phyloP scores from a whole-genome alignment of 2,888 invertebrate genomes.

The Tortricodes alternella region DNA sequence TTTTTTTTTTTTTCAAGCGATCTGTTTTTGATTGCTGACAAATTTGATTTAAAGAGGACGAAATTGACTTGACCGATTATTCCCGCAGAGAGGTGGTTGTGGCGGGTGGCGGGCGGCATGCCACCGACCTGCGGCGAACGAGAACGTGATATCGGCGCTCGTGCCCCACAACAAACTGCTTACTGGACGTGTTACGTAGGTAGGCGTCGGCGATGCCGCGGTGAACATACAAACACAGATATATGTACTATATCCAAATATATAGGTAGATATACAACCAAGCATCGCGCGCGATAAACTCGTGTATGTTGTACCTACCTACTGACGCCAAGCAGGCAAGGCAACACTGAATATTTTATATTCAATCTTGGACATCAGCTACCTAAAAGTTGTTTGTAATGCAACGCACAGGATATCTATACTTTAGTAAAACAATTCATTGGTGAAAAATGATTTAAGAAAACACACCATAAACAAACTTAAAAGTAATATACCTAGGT shows the following conservation, averaged over 20 bases:
- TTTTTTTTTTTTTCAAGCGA: background rate
- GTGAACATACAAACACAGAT: slow-evolving; percentile 68
- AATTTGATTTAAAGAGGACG: slow-evolving; percentile 13
- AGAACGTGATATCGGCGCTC: slow-evolving; percentile 78
- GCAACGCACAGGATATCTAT: background rate
- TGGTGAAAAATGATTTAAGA: background rate
- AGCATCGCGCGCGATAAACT: slow-evolving; percentile 54
- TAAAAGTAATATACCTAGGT: background rate
- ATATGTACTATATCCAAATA: slow-evolving; percentile 42
- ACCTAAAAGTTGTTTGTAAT: slow-evolving; percentile 14
- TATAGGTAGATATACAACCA: slow-evolving; percentile 41
- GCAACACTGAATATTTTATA: slow-evolving; percentile 41
- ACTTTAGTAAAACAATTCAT: background rate
- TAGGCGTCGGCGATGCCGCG: slow-evolving; percentile 60
- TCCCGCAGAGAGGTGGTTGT: slow-evolving; percentile 71
- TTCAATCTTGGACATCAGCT: slow-evolving; percentile 33
- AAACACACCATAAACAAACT: too few species aligned
- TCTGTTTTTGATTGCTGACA: background rate
- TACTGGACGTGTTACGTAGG: slow-evolving; percentile 81
- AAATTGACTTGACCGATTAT: slow-evolving; percentile 74
- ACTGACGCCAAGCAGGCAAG: slow-evolving; percentile 33
- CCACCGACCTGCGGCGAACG: slow-evolving; percentile 72
- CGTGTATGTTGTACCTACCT: slow-evolving; percentile 35
- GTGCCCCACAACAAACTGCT: slow-evolving; percentile 82
- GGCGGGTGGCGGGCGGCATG: slow-evolving; percentile 70